A percentile compares a stretch with the other conserved stretches of the same genome.
Conservation (phyloP, 2,797 vertebrate genomes). For the Notoglanidium macrostoma region DNA sequence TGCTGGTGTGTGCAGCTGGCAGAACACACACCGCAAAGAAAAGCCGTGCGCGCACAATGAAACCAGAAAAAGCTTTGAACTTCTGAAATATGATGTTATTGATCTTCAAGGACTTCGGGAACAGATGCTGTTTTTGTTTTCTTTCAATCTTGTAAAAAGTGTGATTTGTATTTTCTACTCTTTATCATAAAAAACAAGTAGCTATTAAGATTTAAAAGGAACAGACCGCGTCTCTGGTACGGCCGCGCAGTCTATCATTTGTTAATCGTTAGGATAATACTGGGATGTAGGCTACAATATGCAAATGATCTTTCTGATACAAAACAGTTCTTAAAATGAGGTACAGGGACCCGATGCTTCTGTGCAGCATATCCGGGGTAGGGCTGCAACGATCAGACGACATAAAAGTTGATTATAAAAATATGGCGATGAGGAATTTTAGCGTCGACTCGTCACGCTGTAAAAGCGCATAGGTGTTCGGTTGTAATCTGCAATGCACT, state of each 20-base stretch:
- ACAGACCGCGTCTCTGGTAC: background rate
- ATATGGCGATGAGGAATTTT: too few relatives aligned
- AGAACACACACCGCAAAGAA: background rate
- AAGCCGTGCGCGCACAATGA: background rate
- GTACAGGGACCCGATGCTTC: too few relatives aligned
- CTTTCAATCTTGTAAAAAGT: background rate
- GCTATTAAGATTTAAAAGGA: background rate
- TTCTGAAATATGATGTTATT: constrained; percentile 7
- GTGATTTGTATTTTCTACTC: background rate
- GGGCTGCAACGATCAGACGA: too few relatives aligned
- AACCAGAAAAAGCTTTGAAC: constrained; percentile 15
- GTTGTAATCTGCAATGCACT: too few relatives aligned
- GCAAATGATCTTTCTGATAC: background rate
- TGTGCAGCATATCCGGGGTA: background rate
- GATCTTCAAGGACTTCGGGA: constrained; percentile 28
- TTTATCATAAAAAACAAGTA: background rate
- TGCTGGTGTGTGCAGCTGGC: constrained; percentile 25
- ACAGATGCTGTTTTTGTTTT: constrained; percentile 20
- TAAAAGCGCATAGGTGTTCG: too few relatives aligned
- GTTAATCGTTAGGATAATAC: background rate
- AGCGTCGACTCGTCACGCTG: too few relatives aligned
- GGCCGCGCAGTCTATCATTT: background rate
- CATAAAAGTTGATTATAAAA: too few relatives aligned
- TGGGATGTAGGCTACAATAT: background rate
- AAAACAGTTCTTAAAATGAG: background rate